Conservation (phyloP, 2,113 vertebrate genomes). For the Peromyscus leucopus region DNA sequence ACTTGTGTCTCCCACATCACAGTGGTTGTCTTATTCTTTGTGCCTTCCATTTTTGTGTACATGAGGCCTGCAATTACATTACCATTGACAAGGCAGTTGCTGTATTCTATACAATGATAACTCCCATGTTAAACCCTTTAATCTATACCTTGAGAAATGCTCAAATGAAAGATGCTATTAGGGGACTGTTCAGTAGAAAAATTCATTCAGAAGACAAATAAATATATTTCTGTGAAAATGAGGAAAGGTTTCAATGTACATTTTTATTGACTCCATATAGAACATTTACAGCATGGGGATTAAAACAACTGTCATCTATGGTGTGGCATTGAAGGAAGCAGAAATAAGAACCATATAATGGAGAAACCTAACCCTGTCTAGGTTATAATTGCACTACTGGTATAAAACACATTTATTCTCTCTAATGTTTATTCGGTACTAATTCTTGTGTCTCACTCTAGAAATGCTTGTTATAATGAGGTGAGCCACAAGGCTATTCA, state of each 20-base stretch:
- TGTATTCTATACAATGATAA: slow-evolving; percentile 78
- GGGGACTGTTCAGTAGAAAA: slow-evolving; percentile 58
- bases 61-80: neutral
- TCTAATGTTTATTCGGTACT: too few species aligned
- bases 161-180: slow-evolving; percentile 82
- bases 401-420: neutral
- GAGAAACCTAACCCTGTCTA: neutral
- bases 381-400: neutral
- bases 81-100: slow-evolving; percentile 72
- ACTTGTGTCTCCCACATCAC: slow-evolving; percentile 83
- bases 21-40: slow-evolving; percentile 78
- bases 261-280: neutral
- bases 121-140: slow-evolving; percentile 79
- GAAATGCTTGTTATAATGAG: neutral
- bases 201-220: neutral
- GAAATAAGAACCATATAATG: too few species aligned
- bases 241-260: neutral
- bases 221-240: neutral
- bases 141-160: slow-evolving; percentile 76
- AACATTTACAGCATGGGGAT: neutral
- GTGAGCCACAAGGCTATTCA: neutral
- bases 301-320: neutral
- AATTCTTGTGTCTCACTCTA: neutral
- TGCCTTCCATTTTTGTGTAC: slow-evolving; percentile 77
- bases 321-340: neutral